These are phyloP conservation scores for Drosophila maculinotata DNA, from an alignment of 2,888 invertebrate genomes.

Conservation along the genomic window DNA sequence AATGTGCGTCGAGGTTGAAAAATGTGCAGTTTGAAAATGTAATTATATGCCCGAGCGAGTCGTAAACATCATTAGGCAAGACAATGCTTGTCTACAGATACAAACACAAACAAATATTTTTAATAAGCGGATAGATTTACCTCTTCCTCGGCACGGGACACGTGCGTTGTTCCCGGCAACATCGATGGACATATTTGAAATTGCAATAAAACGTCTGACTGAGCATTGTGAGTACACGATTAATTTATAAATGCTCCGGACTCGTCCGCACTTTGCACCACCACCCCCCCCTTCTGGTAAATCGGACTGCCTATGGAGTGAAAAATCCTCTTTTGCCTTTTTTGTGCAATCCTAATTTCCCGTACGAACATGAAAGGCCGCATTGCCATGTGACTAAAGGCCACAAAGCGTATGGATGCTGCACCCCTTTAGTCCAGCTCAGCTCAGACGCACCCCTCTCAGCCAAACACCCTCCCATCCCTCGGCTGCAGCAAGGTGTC, in stretches of 20 bases:
- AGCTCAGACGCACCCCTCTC: constrained; percentile 42
- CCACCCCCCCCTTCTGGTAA: neutral
- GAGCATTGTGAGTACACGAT: constrained; percentile 67
- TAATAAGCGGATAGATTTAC: constrained; percentile 62
- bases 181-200: constrained; percentile 59
- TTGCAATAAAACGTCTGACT: constrained; percentile 78
- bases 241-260: constrained; percentile 61
- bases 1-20: constrained; percentile 45
- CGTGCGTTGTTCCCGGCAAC: constrained; percentile 58
- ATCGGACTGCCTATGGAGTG: constrained; percentile 37
- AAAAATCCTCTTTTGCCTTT: constrained; percentile 62
- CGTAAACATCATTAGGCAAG: constrained; percentile 61
- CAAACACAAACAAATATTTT: constrained; percentile 67
- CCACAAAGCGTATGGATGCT: constrained; percentile 19
- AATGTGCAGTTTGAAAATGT: constrained; percentile 56
- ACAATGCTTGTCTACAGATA: constrained; percentile 47
- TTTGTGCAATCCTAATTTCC: constrained; percentile 66
- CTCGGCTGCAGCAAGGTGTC: constrained; percentile 48
- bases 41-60: constrained; percentile 67
- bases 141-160: constrained; percentile 21
- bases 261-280: no score
- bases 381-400: constrained; percentile 29
- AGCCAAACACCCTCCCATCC: constrained; percentile 5
- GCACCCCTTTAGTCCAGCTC: constrained; percentile 35
- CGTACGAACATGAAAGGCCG: constrained; percentile 70